Evolutionary conservation across 2,113 vertebrate genomes (phyloP).

Genomic region (Hippocampus mohnikei): DNA sequence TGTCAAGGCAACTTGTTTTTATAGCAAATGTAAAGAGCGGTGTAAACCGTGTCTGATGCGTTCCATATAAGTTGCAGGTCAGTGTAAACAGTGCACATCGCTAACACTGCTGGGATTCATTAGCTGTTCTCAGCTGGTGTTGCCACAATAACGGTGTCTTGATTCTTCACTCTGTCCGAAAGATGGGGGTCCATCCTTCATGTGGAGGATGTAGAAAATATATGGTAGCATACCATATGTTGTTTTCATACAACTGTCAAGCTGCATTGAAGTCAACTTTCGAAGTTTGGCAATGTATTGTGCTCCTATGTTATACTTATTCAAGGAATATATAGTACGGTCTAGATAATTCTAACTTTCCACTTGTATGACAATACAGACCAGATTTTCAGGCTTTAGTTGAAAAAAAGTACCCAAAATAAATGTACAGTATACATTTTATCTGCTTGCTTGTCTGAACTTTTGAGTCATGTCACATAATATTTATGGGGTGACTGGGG

Average conservation of each 20-base stretch:
- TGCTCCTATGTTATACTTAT: not conserved
- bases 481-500: not conserved
- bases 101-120: conserved; percentile 40
- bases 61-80: conserved; percentile 25
- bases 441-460: not conserved
- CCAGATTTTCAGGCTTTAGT: not conserved
- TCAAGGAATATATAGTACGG: not conserved
- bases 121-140: conserved; percentile 22
- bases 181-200: conserved; percentile 3
- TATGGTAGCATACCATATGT: not conserved
- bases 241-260: conserved; percentile 19
- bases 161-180: conserved; percentile 12
- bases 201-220: conserved; percentile 1
- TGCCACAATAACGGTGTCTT: conserved; percentile 23
- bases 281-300: conserved; percentile 18
- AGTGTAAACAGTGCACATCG: conserved; percentile 37
- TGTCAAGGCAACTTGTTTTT: conserved; percentile 37
- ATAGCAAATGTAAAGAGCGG: conserved; percentile 20
- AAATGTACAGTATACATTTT: not conserved
- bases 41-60: conserved; percentile 45
- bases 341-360: not conserved
- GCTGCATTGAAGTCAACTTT: conserved; percentile 14
- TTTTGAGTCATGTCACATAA: not conserved
- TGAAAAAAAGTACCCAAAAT: not conserved
- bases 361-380: not conserved